Evolutionary conservation across 2,888 invertebrate genomes (phyloP), one percentile per base, ranked within the genome.

Genomic region (Tachystola acroxantha): DNA sequence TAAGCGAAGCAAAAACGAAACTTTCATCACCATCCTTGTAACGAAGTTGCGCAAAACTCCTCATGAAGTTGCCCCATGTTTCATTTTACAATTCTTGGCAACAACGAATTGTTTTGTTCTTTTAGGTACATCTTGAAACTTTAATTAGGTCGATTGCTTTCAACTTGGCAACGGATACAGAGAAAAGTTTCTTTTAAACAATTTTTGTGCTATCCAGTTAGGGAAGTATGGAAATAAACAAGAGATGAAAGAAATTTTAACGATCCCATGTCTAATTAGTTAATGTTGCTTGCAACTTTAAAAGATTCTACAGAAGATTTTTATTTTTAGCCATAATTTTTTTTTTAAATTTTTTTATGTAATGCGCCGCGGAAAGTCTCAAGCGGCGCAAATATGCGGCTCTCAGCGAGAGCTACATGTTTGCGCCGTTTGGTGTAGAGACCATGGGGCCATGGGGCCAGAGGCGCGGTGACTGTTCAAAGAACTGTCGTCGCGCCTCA

Each of bases 121-220:
- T 37, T 35, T 36, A 26, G n/a, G n/a, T 29, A 25, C 30, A 24
- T 33, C 33, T 30, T 25, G 32, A 39, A 43, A 38, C 20, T 41
- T 39, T 44, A 44, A 44, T 44, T 39, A 26, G 32, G 39, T 36
- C 28, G 37, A 42, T 42, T 37, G 40, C 32, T 36, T 14, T 10
- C 40, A 31, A 40, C 38, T 43, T 40, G 43, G 40, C 40, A 24
- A 11, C 22, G 29, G 24, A 24, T 24, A 24, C 24, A 24, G n/a
- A 24, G 24, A n/a, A n/a, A 24, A 24, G 19, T 31, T 31, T 31
- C 19, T 31, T 31, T 31, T 31, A 10, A 31, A 31, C 31, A 19
- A 33, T 33, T 29, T 29, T 29, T 13, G 30, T 29, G 27, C 28
- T 27, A 3, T 16, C n/a, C 7, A 28, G 6, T 10, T 13, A 12